phyloP scores from a whole-genome alignment of 2,888 invertebrate species.

The Brachypterus glaber region DNA sequence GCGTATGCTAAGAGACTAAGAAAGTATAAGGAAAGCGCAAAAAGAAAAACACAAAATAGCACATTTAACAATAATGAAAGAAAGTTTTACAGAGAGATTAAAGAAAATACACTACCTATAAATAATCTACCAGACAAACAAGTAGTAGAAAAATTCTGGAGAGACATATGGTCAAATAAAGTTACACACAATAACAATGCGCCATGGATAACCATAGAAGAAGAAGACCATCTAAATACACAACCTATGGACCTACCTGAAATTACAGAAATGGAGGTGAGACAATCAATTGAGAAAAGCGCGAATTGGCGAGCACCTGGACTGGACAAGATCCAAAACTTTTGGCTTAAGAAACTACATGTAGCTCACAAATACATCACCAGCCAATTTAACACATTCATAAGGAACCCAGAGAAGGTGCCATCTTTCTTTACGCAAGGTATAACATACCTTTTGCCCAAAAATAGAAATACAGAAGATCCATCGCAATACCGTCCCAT shows the following conservation, averaged over 20 bases:
- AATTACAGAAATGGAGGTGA: conserved; percentile 1
- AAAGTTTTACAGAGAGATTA: conserved; percentile 4
- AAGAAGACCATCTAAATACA: neutral
- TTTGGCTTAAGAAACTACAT: conserved; percentile 9
- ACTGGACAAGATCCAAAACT: conserved; percentile 7
- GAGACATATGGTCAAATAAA: conserved; percentile 4
- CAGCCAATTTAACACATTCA: neutral
- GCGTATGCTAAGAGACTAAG: conserved; percentile 4
- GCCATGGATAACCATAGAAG: neutral
- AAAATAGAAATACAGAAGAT: no score
- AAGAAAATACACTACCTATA: neutral
- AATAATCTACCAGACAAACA: neutral
- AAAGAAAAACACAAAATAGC: conserved; percentile 2
- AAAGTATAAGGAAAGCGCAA: conserved; percentile 4
- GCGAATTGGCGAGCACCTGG: conserved; percentile 10
- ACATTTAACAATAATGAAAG: conserved; percentile 5
- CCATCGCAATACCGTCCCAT: no score
- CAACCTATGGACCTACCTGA: neutral
- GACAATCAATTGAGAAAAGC: neutral
- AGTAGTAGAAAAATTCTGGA: conserved; percentile 1
- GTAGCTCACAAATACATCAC: conserved; percentile 3
- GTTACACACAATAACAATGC: conserved; percentile 5
- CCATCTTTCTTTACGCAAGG: conserved; percentile 7
- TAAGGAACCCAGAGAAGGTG: conserved; percentile 4
- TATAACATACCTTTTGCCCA: no score